Base-by-base conservation (phyloP, 2,113 vertebrate genomes). In the Centropus bengalensis region DNA sequence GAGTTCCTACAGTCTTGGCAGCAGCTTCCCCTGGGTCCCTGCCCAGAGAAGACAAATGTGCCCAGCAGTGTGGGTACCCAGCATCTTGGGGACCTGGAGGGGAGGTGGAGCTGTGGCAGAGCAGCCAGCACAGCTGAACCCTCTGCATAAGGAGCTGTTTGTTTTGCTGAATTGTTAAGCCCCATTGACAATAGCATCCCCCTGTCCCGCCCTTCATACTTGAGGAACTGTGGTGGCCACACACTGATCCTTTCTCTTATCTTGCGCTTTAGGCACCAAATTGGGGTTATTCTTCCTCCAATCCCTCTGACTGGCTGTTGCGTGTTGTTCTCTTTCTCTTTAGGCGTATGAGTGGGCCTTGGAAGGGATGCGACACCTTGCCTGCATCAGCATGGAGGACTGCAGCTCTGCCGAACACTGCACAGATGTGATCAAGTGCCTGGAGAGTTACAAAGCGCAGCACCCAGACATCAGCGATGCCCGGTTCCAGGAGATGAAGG, bases 401-500 rank as follows among this genome's bases (percentile, higher is more conserved):
- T 98, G 98, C 92, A 96, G 93, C 90, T 88, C 81, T 0, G 52
- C 98, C 0, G 98, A 98, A n/a, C 96, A 96, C 88, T 98, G 98
- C 6, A 38, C 96, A 2, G 89, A 92, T 0, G 97, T 98, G 42
- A 95, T 98, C 45, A 93, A 95, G 58, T 97, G 88, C 70, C 95
- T 99, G 93, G 98, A 99, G 94, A 97, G 95, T 40, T 98, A 98
- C 90, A 96, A 95, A 85, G 94, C 40, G 42, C 98, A 98, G 89
- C 97, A 99, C 92, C 98, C 98, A 0, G 97, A 98, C 22, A 97
- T 98, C 87, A 97, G 98, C 2, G 91, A 97, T 11, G 70, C 96
- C 30, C 97, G 97, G 3, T 99, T 99, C 96, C 98, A 98, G 88
- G 98, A 98, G 96, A 99, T 99, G 98, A 98, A 98, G 95, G 98